Conservation (phyloP, 2,113 vertebrate species). For the Epinephelus lanceolatus region DNA sequence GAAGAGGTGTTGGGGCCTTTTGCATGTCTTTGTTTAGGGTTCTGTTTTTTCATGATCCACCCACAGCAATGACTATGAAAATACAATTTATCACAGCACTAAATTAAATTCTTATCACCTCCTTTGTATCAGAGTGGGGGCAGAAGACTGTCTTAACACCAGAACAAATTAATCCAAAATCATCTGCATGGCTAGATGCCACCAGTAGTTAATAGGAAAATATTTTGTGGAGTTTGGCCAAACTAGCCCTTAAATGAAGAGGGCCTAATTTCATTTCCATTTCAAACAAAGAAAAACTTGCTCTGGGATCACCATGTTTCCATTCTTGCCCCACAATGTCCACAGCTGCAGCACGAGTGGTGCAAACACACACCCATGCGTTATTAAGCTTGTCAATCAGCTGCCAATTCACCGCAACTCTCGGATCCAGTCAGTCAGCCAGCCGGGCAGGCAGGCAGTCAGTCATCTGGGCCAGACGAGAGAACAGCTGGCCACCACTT, state of each 20-base stretch:
- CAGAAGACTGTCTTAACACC: neutral
- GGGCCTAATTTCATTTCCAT: neutral
- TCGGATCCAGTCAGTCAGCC: constrained; percentile 40
- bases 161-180: constrained; percentile 10
- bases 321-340: constrained; percentile 15
- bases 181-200: neutral
- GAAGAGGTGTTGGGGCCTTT: too few species aligned
- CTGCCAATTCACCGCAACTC: constrained; percentile 43
- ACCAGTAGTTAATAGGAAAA: constrained; percentile 11
- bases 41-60: too few species aligned
- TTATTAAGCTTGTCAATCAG: constrained; percentile 73
- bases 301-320: constrained; percentile 17
- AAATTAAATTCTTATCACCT: neutral
- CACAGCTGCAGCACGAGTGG: constrained; percentile 46
- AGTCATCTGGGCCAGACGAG: constrained; percentile 47
- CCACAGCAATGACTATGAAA: too few species aligned
- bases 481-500: constrained; percentile 74
- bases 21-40: too few species aligned
- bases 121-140: neutral
- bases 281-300: neutral
- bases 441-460: constrained; percentile 45
- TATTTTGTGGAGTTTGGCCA: constrained; percentile 15
- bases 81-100: too few species aligned
- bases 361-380: constrained; percentile 50
- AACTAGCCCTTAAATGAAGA: constrained; percentile 3